Base-by-base conservation (phyloP, 2,797 vertebrate species). In the Neomorphus geoffroyi region DNA sequence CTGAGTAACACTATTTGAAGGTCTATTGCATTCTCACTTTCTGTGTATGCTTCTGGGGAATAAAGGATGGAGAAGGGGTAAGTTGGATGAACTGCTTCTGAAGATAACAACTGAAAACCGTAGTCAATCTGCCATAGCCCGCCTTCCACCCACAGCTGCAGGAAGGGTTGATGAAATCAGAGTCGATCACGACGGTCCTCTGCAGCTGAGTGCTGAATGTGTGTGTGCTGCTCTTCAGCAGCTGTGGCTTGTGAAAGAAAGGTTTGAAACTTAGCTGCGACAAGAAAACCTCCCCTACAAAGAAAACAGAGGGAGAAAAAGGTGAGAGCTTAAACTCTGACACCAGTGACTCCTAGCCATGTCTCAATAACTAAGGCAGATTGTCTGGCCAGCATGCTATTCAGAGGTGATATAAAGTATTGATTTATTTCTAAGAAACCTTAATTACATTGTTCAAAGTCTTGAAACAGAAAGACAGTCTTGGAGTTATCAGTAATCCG, bases 401-500 rank as follows among this genome's bases (percentile, higher is more conserved):
- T 94, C 79, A 77, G 83, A 64, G 45, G 72, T 78, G 60, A 88
- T 92, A 95, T 60, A 56, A 75, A 79, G 51, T 92, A 96, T 86
- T 94, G 94, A 96, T 96, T 93, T 94, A 85, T 86, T 93, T 93
- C 88, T 81, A 86, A 90, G 90, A 87, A 93, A 89, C 22, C 62
- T 85, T 67, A 96, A 94, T 92, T 95, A 80, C 24, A n/a, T 85
- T 77, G 81, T 79, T 94, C 88, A 84, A 80, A 94, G 74, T 85
- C 92, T 73, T 69, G 74, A 88, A 94, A 92, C 79, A 94, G 69
- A 56, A 66, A 41, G 24, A 67, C 6, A 2, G n/a, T 79, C 80
- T 85, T 62, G 71, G 37, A 77, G 45, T 78, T 92, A 85, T 32
- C 71, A 80, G n/a, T 64, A 71, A 35, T 81, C 32, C 0, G 0